Evolutionary conservation across 2,888 invertebrate species (phyloP), one percentile per base, ranked within the genome.

Genomic region (Netelia fuscicornis): DNA sequence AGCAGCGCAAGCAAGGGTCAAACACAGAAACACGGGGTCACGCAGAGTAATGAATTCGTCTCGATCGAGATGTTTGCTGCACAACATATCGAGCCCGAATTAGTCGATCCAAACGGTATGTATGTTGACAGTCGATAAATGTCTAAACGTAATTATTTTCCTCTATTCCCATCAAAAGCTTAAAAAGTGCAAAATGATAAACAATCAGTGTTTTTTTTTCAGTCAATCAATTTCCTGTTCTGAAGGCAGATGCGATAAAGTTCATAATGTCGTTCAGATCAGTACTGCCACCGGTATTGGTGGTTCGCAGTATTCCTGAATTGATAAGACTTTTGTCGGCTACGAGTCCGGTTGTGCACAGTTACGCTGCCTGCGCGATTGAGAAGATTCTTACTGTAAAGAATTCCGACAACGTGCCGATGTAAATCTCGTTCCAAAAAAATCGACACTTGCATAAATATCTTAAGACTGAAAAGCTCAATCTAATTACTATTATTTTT

Each of bases 181-280:
- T 23, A 30, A 30, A 23, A 52, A 37, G 17, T 64, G 13, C n/a
- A 37, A 64, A 8, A 37, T 6, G 54, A 9, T 48, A 71, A n/a
- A 25, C 23, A 48, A 17, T 17, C 3, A 44, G 44, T 6, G 60
- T 64, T 68, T 23, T 65, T 65, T 87, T 95, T 96, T 86, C 94
- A 98, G 98, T 98, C 9, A 97, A 97, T 91, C 97, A 97, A 89
- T 94, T 97, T 84, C 98, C 99, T 0, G 98, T 99, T 0, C 94
- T 99, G 44, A 99, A 99, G 93, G 99, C 99, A 0, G 99, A 99
- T 93, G 97, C 98, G 2, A 96, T 99, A 76, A 99, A 99, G 93
- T 99, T 98, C 92, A 94, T 99, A 10, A 98, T 99, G 97, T 98
- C 98, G 6, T 99, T 99, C 94, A 96, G 99, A 82, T 97, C 97